Base-by-base conservation (phyloP, 2,113 vertebrate genomes). In the Dryoscopus gambensis region DNA sequence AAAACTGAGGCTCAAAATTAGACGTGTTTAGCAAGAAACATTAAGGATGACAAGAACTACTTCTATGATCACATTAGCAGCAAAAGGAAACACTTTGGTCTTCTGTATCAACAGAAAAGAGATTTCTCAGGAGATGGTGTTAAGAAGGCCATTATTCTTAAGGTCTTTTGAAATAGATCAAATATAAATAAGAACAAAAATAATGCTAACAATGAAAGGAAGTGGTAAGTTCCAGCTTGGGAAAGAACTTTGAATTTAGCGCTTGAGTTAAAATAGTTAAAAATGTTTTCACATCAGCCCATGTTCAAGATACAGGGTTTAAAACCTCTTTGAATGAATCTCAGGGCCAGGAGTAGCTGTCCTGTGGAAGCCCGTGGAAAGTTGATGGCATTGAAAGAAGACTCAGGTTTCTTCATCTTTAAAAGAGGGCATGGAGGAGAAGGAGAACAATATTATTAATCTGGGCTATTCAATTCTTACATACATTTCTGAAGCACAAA, bases 151-250 rank as follows among this genome's bases (percentile, higher is more conserved):
- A 28, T 31, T 84, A 52, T 64, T 90, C 40, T 56, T 65, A 47
- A 57, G 18, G 25, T 40, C 40, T 57, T 85, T 62, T 67, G 42
- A 71, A 90, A 85, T 31, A 85, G 19, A 68, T 55, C 28, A 83
- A n/a, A 39, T 76, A 59, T 35, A 86, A 91, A 49, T 15, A 79
- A 53, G 35, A 75, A n/a, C 25, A 73, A 80, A 84, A 69, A 68
- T 68, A 42, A 31, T 52, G 16, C 14, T 42, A 64, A 12, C 19
- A 69, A 31, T 31, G 64, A 87, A 83, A 76, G 15, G 23, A 86
- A 64, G 40, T 0, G 0, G 1, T 20, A 42, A n/a, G 7, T 80
- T n/a, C 71, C 35, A 77, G 12, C 15, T 39, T 47, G 40, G 44
- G 53, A 60, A 73, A 56, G 18, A 77, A 35, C 23, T 71, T 55